A percentile compares a stretch with the other conserved stretches of the same genome.
Conservation (phyloP, 2,797 vertebrate species). For the Pangasius sanitwongsei region DNA sequence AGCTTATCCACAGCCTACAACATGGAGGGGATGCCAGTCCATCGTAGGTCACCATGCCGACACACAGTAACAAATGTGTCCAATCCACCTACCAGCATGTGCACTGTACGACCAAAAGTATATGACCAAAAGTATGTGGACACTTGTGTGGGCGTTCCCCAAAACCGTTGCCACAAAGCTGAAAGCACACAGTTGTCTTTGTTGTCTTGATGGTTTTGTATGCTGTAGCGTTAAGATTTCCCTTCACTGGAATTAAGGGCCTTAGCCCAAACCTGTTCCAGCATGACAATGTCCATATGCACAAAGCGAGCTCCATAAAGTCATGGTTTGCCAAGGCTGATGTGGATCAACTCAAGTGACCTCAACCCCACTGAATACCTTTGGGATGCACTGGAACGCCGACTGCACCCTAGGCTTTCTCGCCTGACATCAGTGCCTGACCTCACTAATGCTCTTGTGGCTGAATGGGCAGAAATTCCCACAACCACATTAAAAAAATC, state of each 20-base stretch:
- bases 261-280: not conserved
- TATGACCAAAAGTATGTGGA: not conserved
- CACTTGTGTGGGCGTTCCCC: not conserved
- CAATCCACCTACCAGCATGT: not conserved
- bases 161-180: not conserved
- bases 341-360: not conserved
- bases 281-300: not conserved
- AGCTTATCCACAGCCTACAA: not conserved
- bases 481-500: not conserved
- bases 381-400: not conserved
- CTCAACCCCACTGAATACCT: not conserved
- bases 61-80: not conserved
- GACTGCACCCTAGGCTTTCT: not conserved
- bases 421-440: not conserved
- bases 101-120: not conserved
- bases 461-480: not conserved
- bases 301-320: not conserved
- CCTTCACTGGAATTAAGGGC: not conserved
- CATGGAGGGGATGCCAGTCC: not conserved
- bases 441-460: not conserved
- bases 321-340: not conserved
- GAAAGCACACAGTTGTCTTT: not conserved
- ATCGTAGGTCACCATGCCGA: not conserved
- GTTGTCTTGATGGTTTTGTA: not conserved
- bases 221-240: not conserved